These are phyloP conservation scores for Polydrusus pterygomalis DNA, from an alignment of 2,888 invertebrate species.

Conservation along the genomic window DNA sequence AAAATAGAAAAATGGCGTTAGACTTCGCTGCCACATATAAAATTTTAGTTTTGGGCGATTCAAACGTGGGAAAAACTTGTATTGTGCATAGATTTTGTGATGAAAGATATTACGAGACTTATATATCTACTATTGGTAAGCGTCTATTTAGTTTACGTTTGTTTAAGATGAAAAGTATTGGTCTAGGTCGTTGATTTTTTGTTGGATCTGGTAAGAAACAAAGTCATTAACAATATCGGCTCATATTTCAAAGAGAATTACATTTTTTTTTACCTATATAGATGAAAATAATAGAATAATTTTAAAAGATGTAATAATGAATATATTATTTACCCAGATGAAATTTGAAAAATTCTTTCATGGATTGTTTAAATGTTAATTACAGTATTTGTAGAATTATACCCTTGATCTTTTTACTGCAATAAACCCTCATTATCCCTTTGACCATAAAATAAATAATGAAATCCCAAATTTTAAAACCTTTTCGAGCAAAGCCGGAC, in stretches of 20 bases:
- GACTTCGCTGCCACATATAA: conserved; percentile 92
- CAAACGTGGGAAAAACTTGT: conserved; percentile 93
- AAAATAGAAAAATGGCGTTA: conserved; percentile 78
- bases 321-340: no score
- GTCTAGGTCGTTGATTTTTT: conserved; percentile 32
- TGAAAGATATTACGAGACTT: conserved; percentile 92
- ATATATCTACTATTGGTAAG: conserved; percentile 93
- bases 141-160: conserved; percentile 52
- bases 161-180: conserved; percentile 28
- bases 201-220: not conserved
- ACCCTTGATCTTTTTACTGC: no score
- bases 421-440: no score
- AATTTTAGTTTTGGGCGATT: conserved; percentile 89
- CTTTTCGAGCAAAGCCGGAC: no score
- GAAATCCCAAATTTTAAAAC: no score
- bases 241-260: not conserved
- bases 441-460: no score
- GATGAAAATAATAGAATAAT: no score
- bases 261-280: no score
- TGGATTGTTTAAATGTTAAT: no score
- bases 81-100: conserved; percentile 93
- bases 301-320: not conserved
- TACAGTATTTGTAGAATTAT: no score
- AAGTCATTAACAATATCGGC: not conserved
- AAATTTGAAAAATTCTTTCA: no score